Conservation (phyloP, 2,888 invertebrate genomes). For the Polietes domitor region DNA sequence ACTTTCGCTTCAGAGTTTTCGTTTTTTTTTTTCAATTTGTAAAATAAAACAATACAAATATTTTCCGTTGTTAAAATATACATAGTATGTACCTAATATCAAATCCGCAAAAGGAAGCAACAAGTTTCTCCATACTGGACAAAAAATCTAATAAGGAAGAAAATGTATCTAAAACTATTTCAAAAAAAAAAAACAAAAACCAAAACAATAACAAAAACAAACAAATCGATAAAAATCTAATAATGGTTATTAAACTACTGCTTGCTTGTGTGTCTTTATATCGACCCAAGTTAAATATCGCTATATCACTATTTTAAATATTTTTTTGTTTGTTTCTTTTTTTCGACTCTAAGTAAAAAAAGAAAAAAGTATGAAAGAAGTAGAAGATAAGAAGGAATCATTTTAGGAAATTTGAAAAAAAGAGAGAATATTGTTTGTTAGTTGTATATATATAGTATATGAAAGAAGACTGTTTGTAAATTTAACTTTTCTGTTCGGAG, state of each 20-base stretch:
- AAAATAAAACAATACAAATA: background rate
- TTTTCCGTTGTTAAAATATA: background rate
- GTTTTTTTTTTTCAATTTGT: background rate
- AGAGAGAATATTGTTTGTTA: background rate
- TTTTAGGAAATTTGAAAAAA: constrained; percentile 3
- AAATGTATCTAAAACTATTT: background rate
- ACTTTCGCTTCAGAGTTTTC: background rate
- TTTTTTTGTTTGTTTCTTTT: constrained; percentile 1
- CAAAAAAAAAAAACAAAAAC: constrained; percentile 1
- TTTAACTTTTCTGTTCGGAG: constrained; percentile 77
- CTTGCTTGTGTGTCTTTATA: constrained; percentile 18
- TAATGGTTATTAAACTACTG: constrained; percentile 4
- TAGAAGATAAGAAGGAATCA: background rate
- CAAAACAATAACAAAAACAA: background rate
- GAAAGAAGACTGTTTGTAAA: constrained; percentile 15
- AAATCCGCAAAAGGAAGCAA: constrained; percentile 34
- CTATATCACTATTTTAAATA: constrained; percentile 17
- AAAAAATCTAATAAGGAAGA: constrained; percentile 1
- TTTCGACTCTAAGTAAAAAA: constrained; percentile 24
- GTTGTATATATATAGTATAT: constrained; percentile 11
- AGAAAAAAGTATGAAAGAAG: constrained; percentile 14
- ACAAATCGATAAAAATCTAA: constrained; percentile 15
- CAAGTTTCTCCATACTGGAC: constrained; percentile 8
- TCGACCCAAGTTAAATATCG: constrained; percentile 1
- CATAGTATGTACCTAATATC: background rate